Conservation (phyloP, 1,140 invertebrate genomes). For the Alviniconcha marisindica region DNA sequence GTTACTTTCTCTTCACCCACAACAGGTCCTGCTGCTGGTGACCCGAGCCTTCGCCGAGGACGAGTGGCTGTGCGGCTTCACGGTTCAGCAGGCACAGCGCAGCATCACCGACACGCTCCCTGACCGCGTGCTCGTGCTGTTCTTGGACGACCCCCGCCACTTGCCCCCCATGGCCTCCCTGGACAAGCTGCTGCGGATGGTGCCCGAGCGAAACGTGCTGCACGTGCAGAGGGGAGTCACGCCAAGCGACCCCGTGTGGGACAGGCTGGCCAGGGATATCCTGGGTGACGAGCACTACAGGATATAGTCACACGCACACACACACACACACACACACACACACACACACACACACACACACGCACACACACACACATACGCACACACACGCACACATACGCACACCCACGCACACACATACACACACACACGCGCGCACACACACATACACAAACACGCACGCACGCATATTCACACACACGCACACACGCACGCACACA, state of each 20-base stretch:
- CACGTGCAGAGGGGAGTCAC: background rate
- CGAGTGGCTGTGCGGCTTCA: background rate
- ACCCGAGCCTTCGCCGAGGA: background rate
- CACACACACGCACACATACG: no score
- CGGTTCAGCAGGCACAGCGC: background rate
- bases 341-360: no score
- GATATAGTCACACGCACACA: no score
- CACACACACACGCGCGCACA: no score
- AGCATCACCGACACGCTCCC: constrained; percentile 16
- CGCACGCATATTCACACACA: no score
- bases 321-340: no score
- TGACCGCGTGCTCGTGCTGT: constrained; percentile 19
- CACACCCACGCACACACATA: no score
- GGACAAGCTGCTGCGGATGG: constrained; percentile 18
- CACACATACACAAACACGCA: no score
- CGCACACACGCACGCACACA: no score
- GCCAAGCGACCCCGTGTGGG: background rate
- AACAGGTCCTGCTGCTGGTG: background rate
- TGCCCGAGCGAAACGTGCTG: background rate
- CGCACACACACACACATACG: no score
- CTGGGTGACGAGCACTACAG: no score
- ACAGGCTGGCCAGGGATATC: background rate
- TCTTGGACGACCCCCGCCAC: background rate
- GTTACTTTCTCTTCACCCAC: background rate
- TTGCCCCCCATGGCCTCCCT: background rate